phyloP scores from a whole-genome alignment of 2,113 vertebrate species.

The Pavo muticus region DNA sequence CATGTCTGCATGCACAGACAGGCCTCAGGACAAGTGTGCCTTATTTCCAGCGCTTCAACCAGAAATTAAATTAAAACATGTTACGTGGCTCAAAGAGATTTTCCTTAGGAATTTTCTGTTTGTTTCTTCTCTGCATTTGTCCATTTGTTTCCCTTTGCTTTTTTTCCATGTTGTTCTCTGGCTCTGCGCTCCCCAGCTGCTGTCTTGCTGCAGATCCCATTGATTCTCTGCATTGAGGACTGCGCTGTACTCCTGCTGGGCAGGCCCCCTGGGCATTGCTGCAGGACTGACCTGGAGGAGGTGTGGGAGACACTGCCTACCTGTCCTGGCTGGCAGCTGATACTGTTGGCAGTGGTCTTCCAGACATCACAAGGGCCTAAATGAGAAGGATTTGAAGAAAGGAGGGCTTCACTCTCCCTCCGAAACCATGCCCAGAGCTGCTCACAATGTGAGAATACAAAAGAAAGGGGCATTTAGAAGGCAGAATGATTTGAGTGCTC shows the following conservation, averaged over 20 bases:
- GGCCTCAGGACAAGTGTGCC: not conserved
- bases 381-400: not conserved
- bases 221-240: not conserved
- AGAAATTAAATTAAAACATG: not conserved
- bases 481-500: not conserved
- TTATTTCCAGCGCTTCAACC: not conserved
- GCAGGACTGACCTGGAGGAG: not conserved
- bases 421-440: not conserved
- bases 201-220: not conserved
- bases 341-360: not conserved
- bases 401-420: not conserved
- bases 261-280: not conserved
- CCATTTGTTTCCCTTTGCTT: not conserved
- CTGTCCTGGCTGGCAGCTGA: rapidly evolving
- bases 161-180: not conserved
- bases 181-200: not conserved
- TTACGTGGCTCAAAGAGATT: not conserved
- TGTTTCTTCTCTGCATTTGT: not conserved
- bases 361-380: not conserved
- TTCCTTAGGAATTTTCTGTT: not conserved
- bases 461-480: not conserved
- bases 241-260: not conserved
- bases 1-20: not conserved
- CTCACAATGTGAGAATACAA: not conserved
- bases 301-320: rapidly evolving